Conservation (phyloP, 1,140 invertebrate genomes). For the Pseudobourletiella spinata region DNA sequence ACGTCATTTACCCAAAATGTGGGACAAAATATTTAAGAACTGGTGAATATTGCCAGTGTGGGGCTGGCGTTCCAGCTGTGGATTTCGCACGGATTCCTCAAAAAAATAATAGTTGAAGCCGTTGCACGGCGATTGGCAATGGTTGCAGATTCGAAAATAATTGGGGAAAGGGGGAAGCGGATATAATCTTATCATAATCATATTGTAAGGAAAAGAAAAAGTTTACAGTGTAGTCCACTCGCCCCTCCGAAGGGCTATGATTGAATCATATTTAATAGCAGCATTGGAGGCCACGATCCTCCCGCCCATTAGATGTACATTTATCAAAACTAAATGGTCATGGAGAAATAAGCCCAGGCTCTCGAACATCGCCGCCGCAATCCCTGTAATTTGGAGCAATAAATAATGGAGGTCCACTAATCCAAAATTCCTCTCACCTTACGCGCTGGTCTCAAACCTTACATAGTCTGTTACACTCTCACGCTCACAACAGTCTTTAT, state of each 20-base stretch:
- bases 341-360: no score
- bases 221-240: not conserved
- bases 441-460: no score
- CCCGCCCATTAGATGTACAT: constrained; percentile 24
- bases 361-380: no score
- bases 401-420: no score
- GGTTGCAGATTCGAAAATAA: not conserved
- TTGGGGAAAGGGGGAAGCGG: not conserved
- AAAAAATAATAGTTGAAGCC: not conserved
- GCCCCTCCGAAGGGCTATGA: constrained; percentile 9
- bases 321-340: constrained; percentile 26
- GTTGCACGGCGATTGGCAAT: not conserved
- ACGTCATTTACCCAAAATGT: no score
- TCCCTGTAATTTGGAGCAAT: no score
- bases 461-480: no score
- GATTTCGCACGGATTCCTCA: not conserved
- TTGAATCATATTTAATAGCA: constrained; percentile 26
- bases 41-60: no score
- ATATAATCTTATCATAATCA: not conserved
- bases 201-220: not conserved
- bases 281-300: constrained; percentile 17
- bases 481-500: no score
- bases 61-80: no score
- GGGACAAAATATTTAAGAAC: no score
- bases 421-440: no score